These are phyloP conservation scores for Hirtodrosophila alboralis DNA, from an alignment of 2,888 invertebrate genomes.

Conservation along the genomic window DNA sequence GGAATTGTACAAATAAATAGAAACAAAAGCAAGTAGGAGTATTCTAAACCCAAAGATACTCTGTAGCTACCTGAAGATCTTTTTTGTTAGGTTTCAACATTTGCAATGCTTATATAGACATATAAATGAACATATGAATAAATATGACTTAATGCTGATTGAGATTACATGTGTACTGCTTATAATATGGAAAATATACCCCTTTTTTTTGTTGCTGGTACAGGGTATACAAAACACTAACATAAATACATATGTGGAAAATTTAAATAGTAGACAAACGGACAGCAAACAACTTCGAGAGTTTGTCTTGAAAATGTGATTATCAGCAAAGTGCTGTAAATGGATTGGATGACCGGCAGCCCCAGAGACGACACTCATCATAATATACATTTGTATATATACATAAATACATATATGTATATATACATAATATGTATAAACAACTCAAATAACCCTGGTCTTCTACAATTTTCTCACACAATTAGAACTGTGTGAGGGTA, in stretches of 20 bases:
- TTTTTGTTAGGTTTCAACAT: no score
- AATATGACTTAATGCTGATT: no score
- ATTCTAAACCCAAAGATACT: not conserved
- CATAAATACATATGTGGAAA: constrained; percentile 7
- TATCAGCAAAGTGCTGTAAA: constrained; percentile 70
- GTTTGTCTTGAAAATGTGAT: constrained; percentile 51
- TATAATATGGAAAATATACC: no score
- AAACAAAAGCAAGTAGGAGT: not conserved
- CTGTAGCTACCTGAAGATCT: constrained; percentile 11
- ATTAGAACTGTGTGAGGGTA: constrained; percentile 39
- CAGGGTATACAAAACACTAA: constrained; percentile 20
- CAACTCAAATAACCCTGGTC: constrained; percentile 2
- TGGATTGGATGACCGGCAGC: constrained; percentile 45
- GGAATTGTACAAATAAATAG: constrained; percentile 50
- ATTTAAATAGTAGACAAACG: constrained; percentile 23
- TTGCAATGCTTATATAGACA: no score
- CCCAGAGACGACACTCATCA: constrained; percentile 51
- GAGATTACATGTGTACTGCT: no score
- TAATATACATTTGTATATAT: constrained; percentile 21
- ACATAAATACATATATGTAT: not conserved
- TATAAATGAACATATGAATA: no score
- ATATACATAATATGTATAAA: not conserved
- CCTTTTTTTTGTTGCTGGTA: not conserved
- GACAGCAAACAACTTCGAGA: constrained; percentile 19
- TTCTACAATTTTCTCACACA: constrained; percentile 63